Conservation (phyloP, 2,797 vertebrate species). For the Argentina silus region DNA sequence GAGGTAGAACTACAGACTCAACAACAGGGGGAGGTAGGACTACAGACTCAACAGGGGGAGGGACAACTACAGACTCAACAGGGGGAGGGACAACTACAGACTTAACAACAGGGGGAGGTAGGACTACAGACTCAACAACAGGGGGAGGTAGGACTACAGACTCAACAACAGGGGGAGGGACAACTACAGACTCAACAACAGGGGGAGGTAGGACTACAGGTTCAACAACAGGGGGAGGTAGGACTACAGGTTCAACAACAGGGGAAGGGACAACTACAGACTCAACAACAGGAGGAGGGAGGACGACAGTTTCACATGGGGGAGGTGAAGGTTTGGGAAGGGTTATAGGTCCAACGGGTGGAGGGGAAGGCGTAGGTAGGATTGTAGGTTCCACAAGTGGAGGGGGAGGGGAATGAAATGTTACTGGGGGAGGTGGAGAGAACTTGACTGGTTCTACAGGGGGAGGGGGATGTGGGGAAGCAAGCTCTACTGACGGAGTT, state of each 20-base stretch:
- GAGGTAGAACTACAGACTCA: no score
- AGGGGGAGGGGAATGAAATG: constrained; percentile 52
- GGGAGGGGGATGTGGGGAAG: constrained; percentile 7
- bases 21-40: constrained; percentile 1
- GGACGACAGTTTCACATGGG: constrained; percentile 24
- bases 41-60: background rate
- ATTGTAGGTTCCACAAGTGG: background rate
- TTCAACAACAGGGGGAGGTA: constrained; percentile 9
- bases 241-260: background rate
- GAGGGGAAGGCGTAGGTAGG: background rate
- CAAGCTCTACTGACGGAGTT: constrained; percentile 31
- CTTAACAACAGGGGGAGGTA: constrained; percentile 1
- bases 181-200: background rate
- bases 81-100: background rate
- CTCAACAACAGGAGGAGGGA: constrained; percentile 20
- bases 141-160: background rate
- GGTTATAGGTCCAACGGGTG: constrained; percentile 1
- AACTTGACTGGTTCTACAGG: constrained; percentile 39
- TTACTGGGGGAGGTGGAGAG: constrained; percentile 48
- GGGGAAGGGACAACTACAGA: background rate
- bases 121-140: background rate
- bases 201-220: background rate
- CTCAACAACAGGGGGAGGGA: background rate
- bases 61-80: background rate
- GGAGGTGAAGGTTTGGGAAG: constrained; percentile 21